Conservation (phyloP, 1,140 invertebrate genomes). For the Chrysomallon squamiferum region DNA sequence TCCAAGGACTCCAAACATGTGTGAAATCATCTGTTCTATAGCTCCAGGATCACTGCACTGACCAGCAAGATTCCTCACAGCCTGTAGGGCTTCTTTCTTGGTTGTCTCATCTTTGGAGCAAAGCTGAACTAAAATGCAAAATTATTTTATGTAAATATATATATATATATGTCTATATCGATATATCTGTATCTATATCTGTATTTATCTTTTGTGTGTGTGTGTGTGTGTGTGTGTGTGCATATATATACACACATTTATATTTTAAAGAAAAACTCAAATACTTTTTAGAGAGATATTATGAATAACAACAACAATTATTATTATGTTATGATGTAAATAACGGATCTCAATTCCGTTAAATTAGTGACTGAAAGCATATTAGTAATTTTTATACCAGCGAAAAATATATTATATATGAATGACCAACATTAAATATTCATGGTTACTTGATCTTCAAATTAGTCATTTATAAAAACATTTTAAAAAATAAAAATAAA, state of each 20-base stretch:
- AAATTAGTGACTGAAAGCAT: too few relatives aligned
- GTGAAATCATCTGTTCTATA: constrained; percentile 74
- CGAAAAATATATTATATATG: too few relatives aligned
- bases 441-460: too few relatives aligned
- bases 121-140: constrained; percentile 53
- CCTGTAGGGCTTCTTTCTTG: constrained; percentile 74
- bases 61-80: constrained; percentile 73
- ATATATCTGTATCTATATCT: not conserved
- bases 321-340: too few relatives aligned
- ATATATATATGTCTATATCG: not conserved
- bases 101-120: constrained; percentile 79
- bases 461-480: too few relatives aligned
- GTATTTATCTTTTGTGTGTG: not conserved
- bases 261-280: not conserved
- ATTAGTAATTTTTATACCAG: too few relatives aligned
- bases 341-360: too few relatives aligned
- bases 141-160: not conserved
- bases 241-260: not conserved
- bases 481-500: too few relatives aligned
- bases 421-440: too few relatives aligned
- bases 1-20: constrained; percentile 84
- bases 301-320: too few relatives aligned
- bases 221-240: not conserved
- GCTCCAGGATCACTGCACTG: constrained; percentile 76
- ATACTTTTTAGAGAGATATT: not conserved